Conservation (phyloP, 1,140 invertebrate genomes). For the Bombus haemorrhoidalis region DNA sequence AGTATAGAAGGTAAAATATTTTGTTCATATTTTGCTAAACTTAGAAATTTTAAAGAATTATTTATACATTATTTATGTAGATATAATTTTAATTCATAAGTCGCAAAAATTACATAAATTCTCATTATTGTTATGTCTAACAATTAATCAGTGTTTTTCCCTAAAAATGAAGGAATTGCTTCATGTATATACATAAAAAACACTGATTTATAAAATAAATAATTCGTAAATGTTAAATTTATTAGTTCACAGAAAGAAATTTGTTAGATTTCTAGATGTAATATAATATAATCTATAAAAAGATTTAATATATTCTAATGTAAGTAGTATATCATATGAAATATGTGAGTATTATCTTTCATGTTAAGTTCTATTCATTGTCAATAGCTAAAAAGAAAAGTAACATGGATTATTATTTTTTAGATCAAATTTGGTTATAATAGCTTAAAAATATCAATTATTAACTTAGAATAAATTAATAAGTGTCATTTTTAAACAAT, state of each 20-base stretch:
- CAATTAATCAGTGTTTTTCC: no score
- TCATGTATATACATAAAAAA: background rate
- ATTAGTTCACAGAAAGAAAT: background rate
- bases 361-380: background rate
- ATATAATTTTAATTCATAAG: background rate
- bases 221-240: background rate
- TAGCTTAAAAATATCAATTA: background rate
- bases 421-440: background rate
- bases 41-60: background rate
- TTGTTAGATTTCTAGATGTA: no score
- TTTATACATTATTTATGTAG: background rate
- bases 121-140: no score
- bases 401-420: background rate
- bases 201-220: background rate
- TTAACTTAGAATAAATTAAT: background rate
- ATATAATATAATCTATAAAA: no score
- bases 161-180: background rate
- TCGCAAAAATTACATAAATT: background rate
- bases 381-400: background rate
- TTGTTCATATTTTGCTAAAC: background rate
- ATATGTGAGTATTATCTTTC: background rate
- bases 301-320: no score
- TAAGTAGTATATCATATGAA: no score
- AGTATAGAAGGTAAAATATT: background rate
- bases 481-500: background rate